Evolutionary conservation across 2,797 vertebrate species (phyloP).

Genomic region (Mus spretus): DNA sequence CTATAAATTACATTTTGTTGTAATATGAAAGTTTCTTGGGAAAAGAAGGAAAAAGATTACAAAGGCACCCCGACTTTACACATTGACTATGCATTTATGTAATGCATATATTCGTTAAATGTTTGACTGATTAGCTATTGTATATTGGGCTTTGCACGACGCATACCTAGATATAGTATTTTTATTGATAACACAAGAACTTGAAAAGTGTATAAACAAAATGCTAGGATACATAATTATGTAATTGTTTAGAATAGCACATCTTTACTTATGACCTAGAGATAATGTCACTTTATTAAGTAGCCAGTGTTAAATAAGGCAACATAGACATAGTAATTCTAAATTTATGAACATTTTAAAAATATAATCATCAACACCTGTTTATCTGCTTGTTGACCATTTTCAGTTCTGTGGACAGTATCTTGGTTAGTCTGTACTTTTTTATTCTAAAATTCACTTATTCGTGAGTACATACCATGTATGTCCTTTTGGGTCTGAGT

Average conservation of each 20-base stretch:
- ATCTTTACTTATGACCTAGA: not conserved
- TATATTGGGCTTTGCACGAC: not conserved
- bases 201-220: not conserved
- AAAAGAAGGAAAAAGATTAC: not conserved
- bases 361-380: not conserved
- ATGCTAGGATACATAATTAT: not conserved
- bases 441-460: too few species aligned
- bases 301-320: not conserved
- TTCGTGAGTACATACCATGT: too few species aligned
- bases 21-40: not conserved
- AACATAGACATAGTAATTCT: not conserved
- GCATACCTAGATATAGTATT: not conserved
- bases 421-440: too few species aligned
- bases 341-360: not conserved
- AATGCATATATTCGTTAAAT: not conserved
- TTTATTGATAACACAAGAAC: not conserved
- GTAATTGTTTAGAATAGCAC: not conserved
- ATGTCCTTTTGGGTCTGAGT: too few species aligned
- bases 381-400: too few species aligned
- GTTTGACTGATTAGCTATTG: not conserved
- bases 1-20: not conserved
- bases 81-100: not conserved
- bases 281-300: not conserved
- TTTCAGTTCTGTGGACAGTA: too few species aligned
- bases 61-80: not conserved